A percentile compares a stretch with the other conserved stretches of the same genome.
Evolutionary conservation across 2,888 invertebrate genomes (phyloP).

Genomic region (Latheticus oryzae): DNA sequence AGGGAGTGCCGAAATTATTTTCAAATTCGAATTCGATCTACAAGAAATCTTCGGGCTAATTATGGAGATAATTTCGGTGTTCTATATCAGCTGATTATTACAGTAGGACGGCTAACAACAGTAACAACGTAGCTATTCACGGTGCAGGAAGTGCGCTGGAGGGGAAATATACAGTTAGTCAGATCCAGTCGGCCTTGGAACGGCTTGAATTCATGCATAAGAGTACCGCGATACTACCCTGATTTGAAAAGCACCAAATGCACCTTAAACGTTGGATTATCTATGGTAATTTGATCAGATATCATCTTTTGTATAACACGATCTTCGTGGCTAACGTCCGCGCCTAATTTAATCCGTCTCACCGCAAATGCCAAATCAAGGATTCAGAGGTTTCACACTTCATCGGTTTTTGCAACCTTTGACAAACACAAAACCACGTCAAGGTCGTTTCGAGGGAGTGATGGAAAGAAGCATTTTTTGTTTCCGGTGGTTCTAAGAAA

Average conservation of each 20-base stretch:
- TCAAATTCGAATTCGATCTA: no score
- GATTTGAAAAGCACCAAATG: constrained; percentile 5
- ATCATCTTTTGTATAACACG: not conserved
- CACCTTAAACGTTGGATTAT: no score
- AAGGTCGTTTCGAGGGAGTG: constrained; percentile 10
- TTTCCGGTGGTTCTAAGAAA: constrained; percentile 3
- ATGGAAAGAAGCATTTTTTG: no score
- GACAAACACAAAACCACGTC: no score
- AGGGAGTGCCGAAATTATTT: no score
- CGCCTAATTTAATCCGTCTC: constrained; percentile 5
- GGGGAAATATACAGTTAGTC: constrained; percentile 53
- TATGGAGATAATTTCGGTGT: constrained; percentile 9
- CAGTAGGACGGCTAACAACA: constrained; percentile 32
- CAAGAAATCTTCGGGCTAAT: no score
- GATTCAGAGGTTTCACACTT: constrained; percentile 15
- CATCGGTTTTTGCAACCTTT: constrained; percentile 10
- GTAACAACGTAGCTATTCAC: no score
- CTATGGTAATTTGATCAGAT: constrained; percentile 2
- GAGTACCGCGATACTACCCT: constrained; percentile 12
- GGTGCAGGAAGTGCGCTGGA: constrained; percentile 45
- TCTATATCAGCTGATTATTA: constrained; percentile 41
- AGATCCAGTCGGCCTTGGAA: constrained; percentile 53
- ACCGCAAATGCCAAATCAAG: constrained; percentile 3
- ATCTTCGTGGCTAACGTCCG: constrained; percentile 1
- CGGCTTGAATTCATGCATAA: constrained; percentile 35